phyloP scores from a whole-genome alignment of 2,888 invertebrate species.

The Ceramica pisi region DNA sequence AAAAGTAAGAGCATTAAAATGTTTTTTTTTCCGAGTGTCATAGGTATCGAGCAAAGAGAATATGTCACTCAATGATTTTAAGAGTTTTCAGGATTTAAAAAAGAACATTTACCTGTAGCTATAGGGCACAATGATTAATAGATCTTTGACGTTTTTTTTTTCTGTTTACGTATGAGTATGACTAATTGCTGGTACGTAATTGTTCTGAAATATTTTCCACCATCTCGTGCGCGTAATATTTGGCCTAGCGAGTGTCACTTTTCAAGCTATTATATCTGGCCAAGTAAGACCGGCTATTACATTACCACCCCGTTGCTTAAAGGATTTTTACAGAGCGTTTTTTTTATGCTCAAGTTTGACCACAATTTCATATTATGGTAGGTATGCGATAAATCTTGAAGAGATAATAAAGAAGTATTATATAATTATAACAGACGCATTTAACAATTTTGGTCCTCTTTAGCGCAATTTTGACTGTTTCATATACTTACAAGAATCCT shows the following conservation, averaged over 20 bases:
- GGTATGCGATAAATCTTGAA: too few relatives aligned
- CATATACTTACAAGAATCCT: too few relatives aligned
- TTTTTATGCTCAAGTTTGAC: too few relatives aligned
- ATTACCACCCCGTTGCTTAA: background rate
- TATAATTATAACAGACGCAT: too few relatives aligned
- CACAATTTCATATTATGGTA: too few relatives aligned
- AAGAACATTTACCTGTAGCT: constrained; percentile 47
- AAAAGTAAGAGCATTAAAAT: background rate
- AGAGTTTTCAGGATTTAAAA: constrained; percentile 20
- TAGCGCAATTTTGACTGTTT: too few relatives aligned
- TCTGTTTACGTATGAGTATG: constrained; percentile 23
- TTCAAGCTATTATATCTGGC: background rate
- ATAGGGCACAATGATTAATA: constrained; percentile 45
- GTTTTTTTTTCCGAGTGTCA: constrained; percentile 18
- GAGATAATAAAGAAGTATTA: too few relatives aligned
- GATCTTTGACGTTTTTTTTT: constrained; percentile 34
- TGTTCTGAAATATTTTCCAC: constrained; percentile 39
- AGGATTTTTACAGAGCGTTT: too few relatives aligned
- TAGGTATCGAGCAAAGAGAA: constrained; percentile 19
- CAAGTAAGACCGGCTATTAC: background rate
- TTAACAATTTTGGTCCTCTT: too few relatives aligned
- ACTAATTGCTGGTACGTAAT: constrained; percentile 37
- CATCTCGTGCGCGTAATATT: constrained; percentile 4
- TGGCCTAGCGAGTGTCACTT: background rate
- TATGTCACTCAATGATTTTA: constrained; percentile 13